A percentile compares a stretch with the other conserved stretches of the same genome.
These are phyloP conservation scores for Chiloscyllium punctatum DNA, from an alignment of 2,797 vertebrate species.

Conservation along the genomic window DNA sequence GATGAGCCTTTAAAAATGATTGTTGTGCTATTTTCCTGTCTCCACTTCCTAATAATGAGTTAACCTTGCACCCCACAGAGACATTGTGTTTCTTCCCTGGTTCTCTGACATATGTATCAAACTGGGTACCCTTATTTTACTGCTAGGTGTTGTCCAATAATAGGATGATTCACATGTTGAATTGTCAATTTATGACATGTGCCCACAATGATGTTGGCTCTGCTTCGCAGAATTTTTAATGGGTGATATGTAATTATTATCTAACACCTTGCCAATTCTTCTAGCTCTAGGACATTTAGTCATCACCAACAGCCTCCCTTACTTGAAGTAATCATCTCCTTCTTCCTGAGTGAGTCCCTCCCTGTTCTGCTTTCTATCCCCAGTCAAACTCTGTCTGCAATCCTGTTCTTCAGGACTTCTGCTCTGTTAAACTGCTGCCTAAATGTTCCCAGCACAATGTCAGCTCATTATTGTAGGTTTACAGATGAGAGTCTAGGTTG, in stretches of 20 bases:
- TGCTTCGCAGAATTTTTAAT: neutral
- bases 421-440: neutral
- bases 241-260: neutral
- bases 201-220: neutral
- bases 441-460: neutral
- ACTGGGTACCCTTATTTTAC: neutral
- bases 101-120: neutral
- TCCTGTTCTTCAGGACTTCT: neutral
- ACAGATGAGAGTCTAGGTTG: neutral
- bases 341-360: neutral
- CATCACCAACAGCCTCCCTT: neutral
- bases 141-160: neutral
- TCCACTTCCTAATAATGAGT: neutral
- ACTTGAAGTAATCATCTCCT: neutral
- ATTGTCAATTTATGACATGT: neutral
- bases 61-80: neutral
- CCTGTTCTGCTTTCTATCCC: neutral
- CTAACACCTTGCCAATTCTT: neutral
- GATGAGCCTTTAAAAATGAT: neutral
- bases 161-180: neutral
- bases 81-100: neutral
- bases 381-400: neutral
- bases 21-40: neutral
- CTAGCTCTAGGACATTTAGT: neutral
- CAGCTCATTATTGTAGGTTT: neutral